phyloP scores from a whole-genome alignment of 2,888 invertebrate species.

The Chelonus formosanus region DNA sequence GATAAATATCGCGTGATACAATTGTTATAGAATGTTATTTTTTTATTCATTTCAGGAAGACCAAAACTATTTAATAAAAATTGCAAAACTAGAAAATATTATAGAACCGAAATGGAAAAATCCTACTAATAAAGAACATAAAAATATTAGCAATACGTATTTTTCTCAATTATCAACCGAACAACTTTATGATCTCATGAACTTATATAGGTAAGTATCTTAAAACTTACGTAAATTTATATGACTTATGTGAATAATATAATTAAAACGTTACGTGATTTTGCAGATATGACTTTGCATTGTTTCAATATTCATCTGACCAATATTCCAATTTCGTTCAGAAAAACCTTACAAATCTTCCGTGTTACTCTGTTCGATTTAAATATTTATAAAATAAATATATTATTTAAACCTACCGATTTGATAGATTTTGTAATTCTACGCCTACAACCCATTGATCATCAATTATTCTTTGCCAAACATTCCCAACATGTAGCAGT shows the following conservation, averaged over 20 bases:
- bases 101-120: constrained; percentile 16
- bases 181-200: constrained; percentile 15
- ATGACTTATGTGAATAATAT: too few relatives aligned
- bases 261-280: background rate
- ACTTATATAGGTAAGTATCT: background rate
- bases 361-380: background rate
- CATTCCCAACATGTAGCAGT: constrained; percentile 43
- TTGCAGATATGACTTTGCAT: constrained; percentile 21
- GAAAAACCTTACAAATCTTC: background rate
- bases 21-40: too few relatives aligned
- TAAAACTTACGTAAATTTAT: too few relatives aligned
- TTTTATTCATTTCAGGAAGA: constrained; percentile 15
- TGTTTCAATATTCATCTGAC: constrained; percentile 19
- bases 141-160: background rate
- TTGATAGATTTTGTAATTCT: constrained; percentile 51
- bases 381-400: constrained; percentile 19
- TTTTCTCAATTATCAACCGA: constrained; percentile 17
- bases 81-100: background rate
- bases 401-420: constrained; percentile 48
- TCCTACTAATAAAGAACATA: background rate
- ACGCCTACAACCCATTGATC: constrained; percentile 62
- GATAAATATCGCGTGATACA: background rate
- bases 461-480: constrained; percentile 58
- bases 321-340: constrained; percentile 8
- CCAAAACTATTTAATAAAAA: constrained; percentile 15